phyloP scores from a whole-genome alignment of 2,113 vertebrate species.

The Cyprinodon brontotheroides region DNA sequence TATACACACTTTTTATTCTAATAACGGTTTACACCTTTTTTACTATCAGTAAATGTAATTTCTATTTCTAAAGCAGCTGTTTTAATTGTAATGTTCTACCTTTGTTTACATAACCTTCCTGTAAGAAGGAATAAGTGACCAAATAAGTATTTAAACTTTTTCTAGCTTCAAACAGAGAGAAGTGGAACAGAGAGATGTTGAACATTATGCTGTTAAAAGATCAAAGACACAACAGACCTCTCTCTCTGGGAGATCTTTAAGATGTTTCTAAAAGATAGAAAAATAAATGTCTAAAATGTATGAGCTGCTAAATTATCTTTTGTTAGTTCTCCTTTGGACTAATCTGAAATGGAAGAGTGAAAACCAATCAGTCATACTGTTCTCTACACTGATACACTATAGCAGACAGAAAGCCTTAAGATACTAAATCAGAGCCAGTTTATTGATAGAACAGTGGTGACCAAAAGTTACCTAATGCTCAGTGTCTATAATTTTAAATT shows the following conservation, averaged over 20 bases:
- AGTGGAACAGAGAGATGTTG: conserved; percentile 17
- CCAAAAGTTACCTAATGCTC: not conserved
- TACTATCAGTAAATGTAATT: conserved; percentile 20
- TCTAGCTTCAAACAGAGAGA: conserved; percentile 40
- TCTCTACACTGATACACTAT: too few relatives aligned
- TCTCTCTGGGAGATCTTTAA: conserved; percentile 30
- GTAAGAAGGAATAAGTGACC: conserved; percentile 10
- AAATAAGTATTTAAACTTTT: conserved; percentile 4
- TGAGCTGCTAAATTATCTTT: not conserved
- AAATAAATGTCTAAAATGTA: not conserved
- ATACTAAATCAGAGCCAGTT: not conserved
- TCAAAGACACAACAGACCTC: not conserved
- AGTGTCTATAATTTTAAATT: not conserved
- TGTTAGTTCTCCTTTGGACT: not conserved
- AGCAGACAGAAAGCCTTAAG: not conserved
- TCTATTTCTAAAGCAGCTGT: conserved; percentile 1
- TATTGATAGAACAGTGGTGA: not conserved
- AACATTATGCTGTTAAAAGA: not conserved
- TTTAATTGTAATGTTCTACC: not conserved
- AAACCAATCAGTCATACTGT: not conserved
- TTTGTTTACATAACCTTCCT: not conserved
- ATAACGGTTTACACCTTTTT: not conserved
- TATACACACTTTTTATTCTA: not conserved
- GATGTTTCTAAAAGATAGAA: not conserved
- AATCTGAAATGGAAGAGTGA: not conserved